Base-by-base conservation (phyloP, 1,140 invertebrate genomes). In the Propsilocerus akamusi region DNA sequence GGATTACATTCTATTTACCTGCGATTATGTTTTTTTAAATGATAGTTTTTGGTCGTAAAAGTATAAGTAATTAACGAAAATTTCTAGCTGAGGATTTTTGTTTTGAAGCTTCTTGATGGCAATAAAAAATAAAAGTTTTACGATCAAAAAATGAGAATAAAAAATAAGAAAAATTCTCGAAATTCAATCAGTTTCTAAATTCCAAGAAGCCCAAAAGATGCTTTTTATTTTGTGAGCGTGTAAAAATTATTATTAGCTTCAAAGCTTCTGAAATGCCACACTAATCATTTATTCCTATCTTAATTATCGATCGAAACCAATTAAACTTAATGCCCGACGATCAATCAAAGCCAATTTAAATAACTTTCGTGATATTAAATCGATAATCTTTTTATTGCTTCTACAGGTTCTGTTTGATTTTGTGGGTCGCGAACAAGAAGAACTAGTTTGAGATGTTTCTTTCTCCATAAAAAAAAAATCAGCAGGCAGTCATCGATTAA, bases 271-370 rank as follows among this genome's bases (percentile, higher is more conserved):
- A 41, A 41, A 41, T 41, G 17, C 34, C 34, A 41, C 34, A 41
- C 34, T 20, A 41, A 41, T 41, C 34, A 41, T 41, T 41, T 41
- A 14, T 41, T 14, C 34, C 34, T 41, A 41, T 41, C 34, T 41
- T 41, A 41, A 41, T 41, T 41, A 41, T 41, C 34, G 22, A 41
- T 41, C 34, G 22, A 20, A 41, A 41, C 34, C 34, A 41, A 41
- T 41, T 41, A 41, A 41, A 41, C 22, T 41, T 41, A 41, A 41
- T 41, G 34, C 34, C 22, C 8, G 8, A 17, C 14, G 34, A 41
- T 41, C 34, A 41, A 41, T 41, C 34, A 41, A 41, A 41, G 34
- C 34, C 34, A 41, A 41, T 41, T 41, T 41, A 20, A 41, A 41
- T 41, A 41, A 3, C 14, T 37, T 41, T 41, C 34, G 34, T 41